Conservation (phyloP, 1,140 invertebrate species). For the Bombyx mori region ASM3026992v2 NC_085109.1:9503501-9504000, state of each 20-base stretch:
- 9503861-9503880: constrained; percentile 67
- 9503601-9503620: too few species aligned
- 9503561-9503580: too few species aligned
- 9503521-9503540: too few species aligned
- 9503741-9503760: constrained; percentile 19
- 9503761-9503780: constrained; percentile 53
- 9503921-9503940: constrained; percentile 59
- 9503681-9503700: too few species aligned
- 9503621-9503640: too few species aligned
- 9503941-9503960: constrained; percentile 39
- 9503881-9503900: constrained; percentile 69
- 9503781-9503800: constrained; percentile 28
- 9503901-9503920: constrained; percentile 69
- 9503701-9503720: too few species aligned
- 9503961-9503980: constrained; percentile 36
- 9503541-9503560: too few species aligned
- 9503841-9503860: constrained; percentile 60
- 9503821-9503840: constrained; percentile 34
- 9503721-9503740: too few species aligned
- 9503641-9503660: too few species aligned
- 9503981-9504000: constrained; percentile 69
- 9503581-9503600: too few species aligned
- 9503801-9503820: constrained; percentile 23
- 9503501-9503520: too few species aligned
- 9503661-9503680: too few species aligned